phyloP scores from a whole-genome alignment of 1,140 invertebrate species.

The Dendrolimus kikuchii region DNA sequence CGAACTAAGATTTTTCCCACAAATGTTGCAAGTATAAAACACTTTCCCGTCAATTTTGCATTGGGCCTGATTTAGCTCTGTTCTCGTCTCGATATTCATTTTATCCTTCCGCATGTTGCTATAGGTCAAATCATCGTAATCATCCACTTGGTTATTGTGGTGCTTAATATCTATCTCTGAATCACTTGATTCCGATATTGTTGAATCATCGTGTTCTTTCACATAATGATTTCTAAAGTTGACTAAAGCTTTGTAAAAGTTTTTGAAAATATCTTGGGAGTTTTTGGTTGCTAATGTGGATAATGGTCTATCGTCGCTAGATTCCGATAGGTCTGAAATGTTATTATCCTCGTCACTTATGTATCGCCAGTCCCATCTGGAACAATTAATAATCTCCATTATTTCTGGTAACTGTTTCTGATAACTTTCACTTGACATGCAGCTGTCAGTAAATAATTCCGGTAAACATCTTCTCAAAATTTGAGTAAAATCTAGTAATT shows the following conservation, averaged over 20 bases:
- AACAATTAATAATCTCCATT: constrained; percentile 38
- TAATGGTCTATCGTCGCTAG: constrained; percentile 37
- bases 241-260: constrained; percentile 40
- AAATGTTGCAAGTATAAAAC: constrained; percentile 74
- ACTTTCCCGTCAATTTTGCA: constrained; percentile 36
- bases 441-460: too few species aligned
- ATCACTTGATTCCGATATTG: constrained; percentile 32
- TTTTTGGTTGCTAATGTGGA: constrained; percentile 24
- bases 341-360: neutral
- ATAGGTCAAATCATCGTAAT: constrained; percentile 44
- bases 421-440: too few species aligned
- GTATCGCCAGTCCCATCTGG: constrained; percentile 31
- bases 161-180: constrained; percentile 16
- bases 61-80: constrained; percentile 35
- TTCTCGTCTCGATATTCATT: constrained; percentile 38
- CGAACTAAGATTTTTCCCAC: constrained; percentile 75
- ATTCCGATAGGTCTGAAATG: constrained; percentile 3
- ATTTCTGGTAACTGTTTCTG: constrained; percentile 11
- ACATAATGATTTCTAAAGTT: constrained; percentile 46
- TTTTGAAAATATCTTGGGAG: constrained; percentile 21
- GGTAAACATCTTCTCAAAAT: too few species aligned
- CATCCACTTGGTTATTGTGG: constrained; percentile 4
- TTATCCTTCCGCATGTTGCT: constrained; percentile 39
- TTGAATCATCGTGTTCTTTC: constrained; percentile 27
- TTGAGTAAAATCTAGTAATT: too few species aligned